These are phyloP conservation scores for Pseudocheirus occidentalis DNA, from an alignment of 2,797 vertebrate genomes.

Conservation along the genomic window DNA sequence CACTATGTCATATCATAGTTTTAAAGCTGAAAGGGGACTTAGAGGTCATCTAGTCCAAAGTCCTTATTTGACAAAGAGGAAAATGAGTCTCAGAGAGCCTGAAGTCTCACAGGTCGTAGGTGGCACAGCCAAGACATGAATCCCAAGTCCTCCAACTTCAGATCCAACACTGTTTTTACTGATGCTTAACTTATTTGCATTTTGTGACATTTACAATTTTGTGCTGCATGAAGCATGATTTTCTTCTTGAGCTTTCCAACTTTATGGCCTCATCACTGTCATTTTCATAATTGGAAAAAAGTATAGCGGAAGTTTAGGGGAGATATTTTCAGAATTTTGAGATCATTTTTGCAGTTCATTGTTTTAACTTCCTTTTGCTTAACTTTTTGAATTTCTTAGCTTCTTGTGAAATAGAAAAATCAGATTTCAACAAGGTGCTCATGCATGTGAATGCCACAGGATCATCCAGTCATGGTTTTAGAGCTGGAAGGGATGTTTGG, in stretches of 20 bases:
- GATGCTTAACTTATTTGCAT: slow-evolving; percentile 67
- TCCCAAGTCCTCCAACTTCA: neutral
- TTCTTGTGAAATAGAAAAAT: slow-evolving; percentile 9
- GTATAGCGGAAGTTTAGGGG: slow-evolving; percentile 34
- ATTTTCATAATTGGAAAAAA: slow-evolving; percentile 4
- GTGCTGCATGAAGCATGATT: slow-evolving; percentile 6
- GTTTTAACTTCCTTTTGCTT: slow-evolving; percentile 46
- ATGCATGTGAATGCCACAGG: neutral
- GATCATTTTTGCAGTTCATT: slow-evolving; percentile 50
- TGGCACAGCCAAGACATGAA: neutral
- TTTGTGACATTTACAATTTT: slow-evolving; percentile 61
- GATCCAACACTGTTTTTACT: neutral
- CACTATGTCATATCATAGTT: neutral
- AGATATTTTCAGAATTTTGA: slow-evolving; percentile 41
- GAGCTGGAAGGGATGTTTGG: neutral
- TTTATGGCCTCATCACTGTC: slow-evolving; percentile 39
- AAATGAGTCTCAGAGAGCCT: neutral
- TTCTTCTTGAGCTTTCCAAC: slow-evolving; percentile 21
- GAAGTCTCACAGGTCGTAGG: neutral
- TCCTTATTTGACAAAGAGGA: neutral
- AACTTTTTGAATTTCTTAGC: slow-evolving; percentile 19
- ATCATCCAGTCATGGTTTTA: neutral
- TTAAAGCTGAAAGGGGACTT: neutral
- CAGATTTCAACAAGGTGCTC: neutral
- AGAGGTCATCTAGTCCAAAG: neutral